phyloP scores from a whole-genome alignment of 2,113 vertebrate genomes.

The Stigmatopora nigra region DNA sequence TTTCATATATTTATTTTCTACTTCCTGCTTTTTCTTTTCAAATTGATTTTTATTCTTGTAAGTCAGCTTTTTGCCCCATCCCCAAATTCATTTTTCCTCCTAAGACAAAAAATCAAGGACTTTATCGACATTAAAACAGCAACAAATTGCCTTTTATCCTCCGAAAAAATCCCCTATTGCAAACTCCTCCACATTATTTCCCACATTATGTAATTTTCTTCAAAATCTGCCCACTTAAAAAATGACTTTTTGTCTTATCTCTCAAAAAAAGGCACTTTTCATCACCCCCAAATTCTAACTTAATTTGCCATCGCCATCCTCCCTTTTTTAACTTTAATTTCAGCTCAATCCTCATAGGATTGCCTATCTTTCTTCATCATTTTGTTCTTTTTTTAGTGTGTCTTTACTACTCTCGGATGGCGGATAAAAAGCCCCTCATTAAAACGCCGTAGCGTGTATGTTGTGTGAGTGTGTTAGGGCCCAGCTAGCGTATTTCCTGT shows the following conservation, averaged over 20 bases:
- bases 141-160: too few relatives aligned
- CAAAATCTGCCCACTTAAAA: neutral
- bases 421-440: neutral
- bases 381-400: neutral
- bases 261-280: neutral
- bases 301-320: neutral
- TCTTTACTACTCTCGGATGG: neutral
- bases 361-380: neutral
- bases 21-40: slow-evolving; percentile 1
- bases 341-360: too few relatives aligned
- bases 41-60: slow-evolving; percentile 10
- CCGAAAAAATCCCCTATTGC: too few relatives aligned
- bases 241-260: neutral
- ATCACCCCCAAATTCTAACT: neutral
- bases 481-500: neutral
- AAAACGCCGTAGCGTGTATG: neutral
- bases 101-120: neutral
- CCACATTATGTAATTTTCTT: neutral
- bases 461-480: neutral
- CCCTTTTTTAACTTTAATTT: neutral
- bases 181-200: too few relatives aligned
- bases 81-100: neutral
- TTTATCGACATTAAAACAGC: neutral
- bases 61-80: neutral
- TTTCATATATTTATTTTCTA: neutral